Evolutionary conservation across 2,888 invertebrate species (phyloP).

Genomic region (Bembecia ichneumoniformis): DNA sequence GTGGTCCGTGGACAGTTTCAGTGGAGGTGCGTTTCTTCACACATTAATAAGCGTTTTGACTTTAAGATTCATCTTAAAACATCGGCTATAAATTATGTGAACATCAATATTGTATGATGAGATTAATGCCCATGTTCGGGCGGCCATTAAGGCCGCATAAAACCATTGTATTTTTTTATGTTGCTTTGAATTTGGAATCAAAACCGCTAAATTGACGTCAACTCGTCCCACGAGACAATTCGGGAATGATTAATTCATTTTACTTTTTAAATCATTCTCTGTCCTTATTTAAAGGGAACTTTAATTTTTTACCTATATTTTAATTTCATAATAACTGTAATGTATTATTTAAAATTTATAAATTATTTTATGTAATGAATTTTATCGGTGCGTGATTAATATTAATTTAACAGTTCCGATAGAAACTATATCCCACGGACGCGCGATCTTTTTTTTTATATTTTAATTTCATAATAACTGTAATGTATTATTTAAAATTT

Average conservation of each 20-base stretch:
- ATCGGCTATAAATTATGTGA: constrained; percentile 60
- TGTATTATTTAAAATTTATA: too few species aligned
- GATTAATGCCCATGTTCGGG: constrained; percentile 70
- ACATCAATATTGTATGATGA: constrained; percentile 70
- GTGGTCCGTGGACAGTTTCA: constrained; percentile 36
- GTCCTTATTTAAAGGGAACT: too few species aligned
- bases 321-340: too few species aligned
- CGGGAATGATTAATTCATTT: constrained; percentile 47
- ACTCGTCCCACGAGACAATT: constrained; percentile 35
- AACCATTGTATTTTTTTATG: constrained; percentile 61
- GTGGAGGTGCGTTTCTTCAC: constrained; percentile 64
- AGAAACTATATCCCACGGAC: too few species aligned
- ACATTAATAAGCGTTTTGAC: constrained; percentile 68
- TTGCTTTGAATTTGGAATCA: constrained; percentile 37
- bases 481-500: too few species aligned
- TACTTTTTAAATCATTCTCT: too few species aligned
- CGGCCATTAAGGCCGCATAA: constrained; percentile 65
- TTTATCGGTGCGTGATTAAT: too few species aligned
- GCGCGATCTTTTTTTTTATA: too few species aligned
- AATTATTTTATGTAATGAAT: too few species aligned
- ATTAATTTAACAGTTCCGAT: too few species aligned
- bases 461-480: too few species aligned
- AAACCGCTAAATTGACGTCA: constrained; percentile 54
- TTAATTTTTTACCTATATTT: too few species aligned
- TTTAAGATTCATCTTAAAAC: constrained; percentile 52